These are phyloP conservation scores for Aphelenchoides avenae DNA, from an alignment of 1,140 invertebrate genomes.

Conservation along the genomic window DNA sequence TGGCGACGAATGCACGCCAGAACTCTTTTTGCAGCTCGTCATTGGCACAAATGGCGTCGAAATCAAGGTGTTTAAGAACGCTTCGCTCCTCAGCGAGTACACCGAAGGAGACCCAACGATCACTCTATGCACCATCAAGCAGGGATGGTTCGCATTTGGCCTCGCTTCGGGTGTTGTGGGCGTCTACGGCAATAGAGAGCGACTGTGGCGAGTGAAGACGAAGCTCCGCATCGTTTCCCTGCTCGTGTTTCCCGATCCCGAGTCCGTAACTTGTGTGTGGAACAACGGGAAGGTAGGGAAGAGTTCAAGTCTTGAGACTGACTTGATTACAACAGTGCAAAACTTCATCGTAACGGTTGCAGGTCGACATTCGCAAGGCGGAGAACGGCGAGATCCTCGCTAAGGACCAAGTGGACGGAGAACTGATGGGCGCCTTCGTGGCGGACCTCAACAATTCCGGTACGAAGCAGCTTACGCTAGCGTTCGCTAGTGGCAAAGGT, in stretches of 20 bases:
- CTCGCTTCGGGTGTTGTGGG: slow-evolving; percentile 37
- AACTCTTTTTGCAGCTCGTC: slow-evolving; percentile 26
- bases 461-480: slow-evolving; percentile 25
- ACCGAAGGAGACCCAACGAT: slow-evolving; percentile 39
- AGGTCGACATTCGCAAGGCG: slow-evolving; percentile 37
- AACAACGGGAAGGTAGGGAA: slow-evolving; percentile 45
- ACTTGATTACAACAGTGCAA: slow-evolving; percentile 3
- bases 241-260: slow-evolving; percentile 31
- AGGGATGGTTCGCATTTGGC: slow-evolving; percentile 38
- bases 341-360: too few species aligned
- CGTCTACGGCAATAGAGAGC: slow-evolving; percentile 38
- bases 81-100: slow-evolving; percentile 35
- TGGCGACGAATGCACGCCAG: neutral
- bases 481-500: slow-evolving; percentile 39
- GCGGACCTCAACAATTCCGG: slow-evolving; percentile 28
- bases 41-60: slow-evolving; percentile 43
- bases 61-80: slow-evolving; percentile 43
- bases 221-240: slow-evolving; percentile 37
- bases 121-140: slow-evolving; percentile 23
- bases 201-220: slow-evolving; percentile 44
- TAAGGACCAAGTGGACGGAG: slow-evolving; percentile 44
- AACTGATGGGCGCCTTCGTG: slow-evolving; percentile 28
- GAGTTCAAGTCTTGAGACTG: neutral
- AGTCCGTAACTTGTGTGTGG: slow-evolving; percentile 36
- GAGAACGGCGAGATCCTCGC: slow-evolving; percentile 34